Evolutionary conservation across 2,113 vertebrate genomes (phyloP).

Genomic region (Alosa alosa): DNA sequence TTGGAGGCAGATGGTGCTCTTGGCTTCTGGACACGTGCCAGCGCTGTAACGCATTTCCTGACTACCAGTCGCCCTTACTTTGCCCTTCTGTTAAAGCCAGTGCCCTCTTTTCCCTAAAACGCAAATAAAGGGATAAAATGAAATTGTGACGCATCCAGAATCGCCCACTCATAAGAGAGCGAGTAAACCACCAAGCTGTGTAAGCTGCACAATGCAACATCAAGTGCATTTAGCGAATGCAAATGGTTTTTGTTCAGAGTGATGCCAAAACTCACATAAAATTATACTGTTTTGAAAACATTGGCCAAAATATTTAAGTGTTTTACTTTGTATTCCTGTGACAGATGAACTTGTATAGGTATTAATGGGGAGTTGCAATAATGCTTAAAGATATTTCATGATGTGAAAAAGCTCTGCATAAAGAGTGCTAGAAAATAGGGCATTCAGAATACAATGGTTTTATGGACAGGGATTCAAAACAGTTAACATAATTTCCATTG

Average conservation of each 20-base stretch:
- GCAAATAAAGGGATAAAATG: background rate
- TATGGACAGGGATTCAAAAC: background rate
- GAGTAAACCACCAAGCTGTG: background rate
- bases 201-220: background rate
- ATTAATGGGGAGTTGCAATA: background rate
- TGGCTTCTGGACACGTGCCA: slow-evolving; percentile 29
- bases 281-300: background rate
- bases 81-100: slow-evolving; percentile 37
- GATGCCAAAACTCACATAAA: background rate
- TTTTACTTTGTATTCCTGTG: background rate
- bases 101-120: background rate
- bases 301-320: background rate
- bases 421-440: background rate
- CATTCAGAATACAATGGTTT: background rate
- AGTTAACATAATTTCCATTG: background rate
- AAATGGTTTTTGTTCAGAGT: background rate
- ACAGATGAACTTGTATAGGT: background rate
- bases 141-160: slow-evolving; percentile 12
- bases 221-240: background rate
- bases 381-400: slow-evolving; percentile 6
- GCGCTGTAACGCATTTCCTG: slow-evolving; percentile 26
- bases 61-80: slow-evolving; percentile 26
- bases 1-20: slow-evolving; percentile 41
- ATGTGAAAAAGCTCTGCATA: background rate
- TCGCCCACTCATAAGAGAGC: background rate